Evolutionary conservation across 1,140 invertebrate genomes (phyloP), one percentile per base, ranked within the genome.

Genomic region (Cydia pomonella): DNA sequence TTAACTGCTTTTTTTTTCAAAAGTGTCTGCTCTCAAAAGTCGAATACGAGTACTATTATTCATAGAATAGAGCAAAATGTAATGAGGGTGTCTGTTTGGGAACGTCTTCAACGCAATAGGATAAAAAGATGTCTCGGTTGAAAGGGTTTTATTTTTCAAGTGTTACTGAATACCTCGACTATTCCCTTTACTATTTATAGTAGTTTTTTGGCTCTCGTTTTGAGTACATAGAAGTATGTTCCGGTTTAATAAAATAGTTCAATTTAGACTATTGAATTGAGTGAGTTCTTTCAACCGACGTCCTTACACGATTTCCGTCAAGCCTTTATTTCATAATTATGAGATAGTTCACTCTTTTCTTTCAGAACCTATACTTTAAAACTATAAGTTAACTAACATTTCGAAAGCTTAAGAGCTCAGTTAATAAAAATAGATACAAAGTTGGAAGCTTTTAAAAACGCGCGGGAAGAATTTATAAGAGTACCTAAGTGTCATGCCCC

Each of bases 131-230:
- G n/a, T 53, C 0, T 53, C 12, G 16, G 16, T 53, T 53, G 50
- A 53, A 53, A 53, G 50, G 50, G 50, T 44, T 44, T 44, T 44
- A 44, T 53, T 53, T 53, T 53, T 53, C 50, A 53, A 53, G 50
- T 53, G 50, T 53, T 53, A 7, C 50, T 53, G n/a, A 53, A 53
- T 53, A 7, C 41, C 7, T 44, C 41, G 10, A 44, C 50, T 53
- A n/a, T 53, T n/a, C 47, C 16, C 16, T 53, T 53, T 18, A 53
- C 50, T 53, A 53, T 53, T 53, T 13, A 18, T n/a, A 3, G 6
- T n/a, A 5, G n/a, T 53, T 53, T 53, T 53, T 53, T 53, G 18
- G 1, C 50, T 53, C 16, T 53, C 50, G 16, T 13, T 21, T 53
- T 18, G 50, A 53, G 50, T 53, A 18, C 50, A 18, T 7, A 18